Conservation (phyloP, 2,113 vertebrate genomes). For the Tachysurus fulvidraco region DNA sequence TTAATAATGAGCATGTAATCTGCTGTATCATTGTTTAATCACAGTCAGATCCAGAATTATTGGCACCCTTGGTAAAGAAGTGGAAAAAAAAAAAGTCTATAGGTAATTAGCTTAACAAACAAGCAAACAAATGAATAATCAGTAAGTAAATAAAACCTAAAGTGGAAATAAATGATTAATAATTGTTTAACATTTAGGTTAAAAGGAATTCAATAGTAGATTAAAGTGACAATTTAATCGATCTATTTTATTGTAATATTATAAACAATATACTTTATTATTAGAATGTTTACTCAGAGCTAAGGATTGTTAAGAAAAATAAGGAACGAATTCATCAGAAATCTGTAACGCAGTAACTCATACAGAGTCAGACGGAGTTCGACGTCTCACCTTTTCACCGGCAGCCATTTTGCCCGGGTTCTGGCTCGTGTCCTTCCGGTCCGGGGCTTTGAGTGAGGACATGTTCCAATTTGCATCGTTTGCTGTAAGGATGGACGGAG, state of each 20-base stretch:
- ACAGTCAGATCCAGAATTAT: not conserved
- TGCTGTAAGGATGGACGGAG: slow-evolving; percentile 67
- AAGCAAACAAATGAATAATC: not conserved
- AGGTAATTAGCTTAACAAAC: not conserved
- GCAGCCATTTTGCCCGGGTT: slow-evolving; percentile 78
- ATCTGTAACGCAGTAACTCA: not conserved
- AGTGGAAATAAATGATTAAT: not conserved
- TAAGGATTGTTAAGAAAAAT: not conserved
- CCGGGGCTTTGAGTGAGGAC: slow-evolving; percentile 78
- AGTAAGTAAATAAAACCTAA: not conserved
- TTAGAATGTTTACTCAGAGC: not conserved
- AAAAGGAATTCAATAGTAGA: not conserved
- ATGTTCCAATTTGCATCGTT: slow-evolving; percentile 86
- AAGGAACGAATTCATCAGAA: not conserved
- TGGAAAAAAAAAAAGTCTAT: not conserved
- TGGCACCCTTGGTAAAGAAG: not conserved
- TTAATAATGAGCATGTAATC: not conserved
- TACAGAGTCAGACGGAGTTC: not conserved
- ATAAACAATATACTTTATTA: not conserved
- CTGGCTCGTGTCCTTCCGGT: slow-evolving; percentile 83
- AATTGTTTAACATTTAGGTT: not conserved
- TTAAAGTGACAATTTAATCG: not conserved
- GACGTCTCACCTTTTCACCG: slow-evolving; percentile 51
- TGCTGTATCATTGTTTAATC: not conserved
- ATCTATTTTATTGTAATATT: not conserved